Evolutionary conservation across 2,888 invertebrate species (phyloP).

Genomic region (Drosophila anomelani): DNA sequence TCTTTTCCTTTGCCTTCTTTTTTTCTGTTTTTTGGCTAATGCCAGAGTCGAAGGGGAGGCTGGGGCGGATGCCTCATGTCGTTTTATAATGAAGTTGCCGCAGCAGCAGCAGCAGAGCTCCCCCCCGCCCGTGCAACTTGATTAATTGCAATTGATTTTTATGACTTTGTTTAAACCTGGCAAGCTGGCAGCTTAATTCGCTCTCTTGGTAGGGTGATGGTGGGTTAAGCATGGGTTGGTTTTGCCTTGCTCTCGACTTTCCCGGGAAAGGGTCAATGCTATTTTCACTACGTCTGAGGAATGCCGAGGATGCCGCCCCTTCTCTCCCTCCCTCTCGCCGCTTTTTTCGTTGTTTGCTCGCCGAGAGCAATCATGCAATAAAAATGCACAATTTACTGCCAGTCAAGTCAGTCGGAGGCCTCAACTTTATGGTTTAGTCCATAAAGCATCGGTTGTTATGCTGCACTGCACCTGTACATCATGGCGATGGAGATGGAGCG

Average conservation of each 20-base stretch:
- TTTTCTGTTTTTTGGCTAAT: constrained; percentile 23
- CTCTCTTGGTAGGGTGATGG: constrained; percentile 7
- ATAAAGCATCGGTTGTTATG: constrained; percentile 44
- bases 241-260: constrained; percentile 20
- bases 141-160: constrained; percentile 70
- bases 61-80: constrained; percentile 41
- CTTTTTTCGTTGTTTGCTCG: constrained; percentile 12
- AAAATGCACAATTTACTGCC: constrained; percentile 48
- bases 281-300: constrained; percentile 37
- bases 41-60: background rate
- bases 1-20: constrained; percentile 7
- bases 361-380: constrained; percentile 50
- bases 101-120: background rate
- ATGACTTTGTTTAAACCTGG: constrained; percentile 58
- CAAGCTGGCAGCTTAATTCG: constrained; percentile 29
- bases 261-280: constrained; percentile 35
- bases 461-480: constrained; percentile 48
- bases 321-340: background rate
- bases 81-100: constrained; percentile 46
- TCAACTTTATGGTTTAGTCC: constrained; percentile 48
- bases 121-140: constrained; percentile 39
- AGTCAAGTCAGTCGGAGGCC: constrained; percentile 36
- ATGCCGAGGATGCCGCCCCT: constrained; percentile 15
- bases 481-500: constrained; percentile 5
- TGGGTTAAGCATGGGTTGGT: background rate